A percentile compares a stretch with the other conserved stretches of the same genome.
Conservation (phyloP, 2,113 vertebrate species). For the Procavia capensis region DNA sequence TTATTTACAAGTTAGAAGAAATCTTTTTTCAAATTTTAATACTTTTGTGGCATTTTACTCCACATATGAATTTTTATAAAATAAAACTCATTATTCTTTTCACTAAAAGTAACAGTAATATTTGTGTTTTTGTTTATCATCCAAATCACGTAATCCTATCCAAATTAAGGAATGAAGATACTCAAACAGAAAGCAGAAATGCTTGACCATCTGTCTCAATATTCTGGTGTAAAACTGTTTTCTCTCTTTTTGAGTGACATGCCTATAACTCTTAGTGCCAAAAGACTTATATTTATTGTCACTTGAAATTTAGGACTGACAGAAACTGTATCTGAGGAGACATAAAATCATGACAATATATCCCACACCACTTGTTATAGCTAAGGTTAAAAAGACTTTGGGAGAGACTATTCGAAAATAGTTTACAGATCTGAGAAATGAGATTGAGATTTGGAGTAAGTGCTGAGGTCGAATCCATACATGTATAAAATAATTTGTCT, state of each 20-base stretch:
- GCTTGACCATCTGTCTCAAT: background rate
- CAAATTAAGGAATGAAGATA: background rate
- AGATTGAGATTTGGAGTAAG: background rate
- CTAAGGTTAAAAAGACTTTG: background rate
- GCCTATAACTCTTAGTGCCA: background rate
- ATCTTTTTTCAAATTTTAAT: background rate
- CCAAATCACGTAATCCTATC: background rate
- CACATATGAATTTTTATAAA: background rate
- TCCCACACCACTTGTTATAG: background rate
- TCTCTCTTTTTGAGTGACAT: background rate
- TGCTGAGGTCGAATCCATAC: background rate
- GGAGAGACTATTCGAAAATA: background rate
- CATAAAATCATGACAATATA: background rate
- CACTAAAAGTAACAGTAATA: background rate
- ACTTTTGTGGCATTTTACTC: background rate
- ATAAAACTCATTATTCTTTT: background rate
- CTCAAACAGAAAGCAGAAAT: background rate
- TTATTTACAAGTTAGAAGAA: background rate
- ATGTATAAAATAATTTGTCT: background rate
- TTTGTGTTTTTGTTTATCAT: background rate
- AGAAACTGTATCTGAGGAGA: background rate
- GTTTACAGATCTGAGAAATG: conserved; percentile 1
- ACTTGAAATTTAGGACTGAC: background rate
- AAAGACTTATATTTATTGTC: conserved; percentile 19
- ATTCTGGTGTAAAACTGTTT: background rate